Base-by-base conservation (phyloP, 1,140 invertebrate species). In the Limonius californicus region DNA sequence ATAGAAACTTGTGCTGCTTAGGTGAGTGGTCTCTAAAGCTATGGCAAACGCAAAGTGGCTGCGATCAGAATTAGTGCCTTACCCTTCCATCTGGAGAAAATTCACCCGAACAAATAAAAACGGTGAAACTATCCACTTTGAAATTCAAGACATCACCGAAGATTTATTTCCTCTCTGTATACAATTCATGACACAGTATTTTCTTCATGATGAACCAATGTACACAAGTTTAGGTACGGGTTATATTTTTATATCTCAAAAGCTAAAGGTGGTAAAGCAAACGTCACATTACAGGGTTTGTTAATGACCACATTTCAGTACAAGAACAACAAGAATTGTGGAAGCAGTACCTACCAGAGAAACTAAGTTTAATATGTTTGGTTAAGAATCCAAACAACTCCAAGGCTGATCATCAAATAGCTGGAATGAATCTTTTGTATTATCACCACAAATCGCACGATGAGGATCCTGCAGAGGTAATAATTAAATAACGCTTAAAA, bases 141-240 rank as follows among this genome's bases (percentile, higher is more conserved):
- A 45, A 45, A 45, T 45, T 45, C 42, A 45, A 45, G 42, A 45
- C 16, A 15, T 45, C 6, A n/a, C 42, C 12, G 42, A 45, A 45
- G 16, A 45, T 12, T 45, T 45, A 18, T 45, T 4, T 18, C 14
- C 42, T 15, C 3, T 6, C 2, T 45, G 42, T 18, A n/a, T 12
- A 3, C 2, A 45, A 15, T 45, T 45, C 14, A 45, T 45, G 42
- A 18, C 16, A n/a, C 4, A 45, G 12, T 12, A 45, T 45, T 45
- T 45, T 18, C 4, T 45, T 45, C n/a, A 4, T 6, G 42, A 45
- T 18, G 42, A 45, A 12, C 42, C 42, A 45, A 15, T 45, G 42
- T 45, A 15, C 12, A 45, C n/a, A 15, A 6, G 3, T 18, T 45
- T 45, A 45, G 42, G 42, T 45, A 45, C 8, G n/a, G 42, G 23